Conservation (phyloP, 1,140 invertebrate genomes). For the Philaenus spumarius region DNA sequence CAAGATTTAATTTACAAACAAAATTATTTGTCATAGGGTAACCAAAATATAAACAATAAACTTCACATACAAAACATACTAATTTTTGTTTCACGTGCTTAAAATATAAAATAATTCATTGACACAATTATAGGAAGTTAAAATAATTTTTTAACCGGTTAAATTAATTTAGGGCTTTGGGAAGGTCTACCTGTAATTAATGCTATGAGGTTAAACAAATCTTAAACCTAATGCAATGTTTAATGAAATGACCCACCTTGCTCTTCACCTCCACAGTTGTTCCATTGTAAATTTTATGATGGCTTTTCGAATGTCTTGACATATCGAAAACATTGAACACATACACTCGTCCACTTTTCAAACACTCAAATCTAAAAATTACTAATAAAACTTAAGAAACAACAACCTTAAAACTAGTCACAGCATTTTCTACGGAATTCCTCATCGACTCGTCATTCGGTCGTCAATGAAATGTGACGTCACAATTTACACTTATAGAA, state of each 20-base stretch:
- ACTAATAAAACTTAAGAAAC: conserved; percentile 4
- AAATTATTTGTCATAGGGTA: background rate
- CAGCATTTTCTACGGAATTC: conserved; percentile 5
- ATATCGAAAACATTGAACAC: conserved; percentile 15
- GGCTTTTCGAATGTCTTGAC: conserved; percentile 26
- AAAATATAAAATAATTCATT: no score
- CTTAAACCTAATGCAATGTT: background rate
- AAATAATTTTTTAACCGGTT: no score
- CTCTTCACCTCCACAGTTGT: conserved; percentile 24
- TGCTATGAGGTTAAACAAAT: background rate
- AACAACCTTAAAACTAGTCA: conserved; percentile 6
- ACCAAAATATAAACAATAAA: background rate
- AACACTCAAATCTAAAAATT: background rate
- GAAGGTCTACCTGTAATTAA: background rate
- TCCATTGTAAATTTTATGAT: conserved; percentile 21
- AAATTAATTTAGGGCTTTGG: no score
- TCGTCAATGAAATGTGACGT: conserved; percentile 11
- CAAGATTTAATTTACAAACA: background rate
- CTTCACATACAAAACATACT: background rate
- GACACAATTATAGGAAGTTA: no score
- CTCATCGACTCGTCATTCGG: conserved; percentile 7
- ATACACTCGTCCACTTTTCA: background rate
- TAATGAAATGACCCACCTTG: conserved; percentile 21
- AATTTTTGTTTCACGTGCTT: background rate
- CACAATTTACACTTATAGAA: background rate